Evolutionary conservation across 2,888 invertebrate species (phyloP).

Genomic region (Coelopa pilipes): DNA sequence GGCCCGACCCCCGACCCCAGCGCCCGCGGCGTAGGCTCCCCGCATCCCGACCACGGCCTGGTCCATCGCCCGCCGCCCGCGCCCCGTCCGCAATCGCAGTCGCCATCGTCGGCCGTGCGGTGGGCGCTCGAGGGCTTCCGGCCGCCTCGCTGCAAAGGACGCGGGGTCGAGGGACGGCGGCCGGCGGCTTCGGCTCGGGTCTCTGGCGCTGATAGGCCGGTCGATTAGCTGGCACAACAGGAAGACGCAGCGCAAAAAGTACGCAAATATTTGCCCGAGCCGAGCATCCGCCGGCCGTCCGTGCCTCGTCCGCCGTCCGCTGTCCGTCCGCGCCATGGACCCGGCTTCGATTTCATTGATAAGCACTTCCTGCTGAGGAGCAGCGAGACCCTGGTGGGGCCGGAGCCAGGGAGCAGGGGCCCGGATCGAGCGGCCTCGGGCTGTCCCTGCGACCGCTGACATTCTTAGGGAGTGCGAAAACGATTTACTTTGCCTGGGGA

Average conservation of each 20-base stretch:
- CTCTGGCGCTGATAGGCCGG: too few relatives aligned
- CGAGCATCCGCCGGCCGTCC: neutral
- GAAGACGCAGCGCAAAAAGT: neutral
- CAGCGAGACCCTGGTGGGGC: neutral
- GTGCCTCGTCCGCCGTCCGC: too few relatives aligned
- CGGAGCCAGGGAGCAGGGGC: too few relatives aligned
- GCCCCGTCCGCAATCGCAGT: neutral
- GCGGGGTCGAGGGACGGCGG: too few relatives aligned
- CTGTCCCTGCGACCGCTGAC: neutral
- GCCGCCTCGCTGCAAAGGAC: neutral
- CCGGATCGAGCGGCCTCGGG: neutral
- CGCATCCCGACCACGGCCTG: neutral
- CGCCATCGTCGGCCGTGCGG: neutral
- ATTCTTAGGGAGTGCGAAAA: constrained; percentile 10
- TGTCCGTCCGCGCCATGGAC: neutral
- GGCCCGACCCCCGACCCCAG: too few relatives aligned
- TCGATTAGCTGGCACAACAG: constrained; percentile 5
- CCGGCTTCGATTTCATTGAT: constrained; percentile 9
- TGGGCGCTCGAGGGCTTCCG: constrained; percentile 5
- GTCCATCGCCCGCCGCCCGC: too few relatives aligned
- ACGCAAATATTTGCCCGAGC: constrained; percentile 12
- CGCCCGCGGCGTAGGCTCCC: neutral
- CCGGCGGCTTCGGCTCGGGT: too few relatives aligned
- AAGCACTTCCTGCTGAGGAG: constrained; percentile 1
- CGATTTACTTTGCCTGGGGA: neutral